phyloP scores from a whole-genome alignment of 2,888 invertebrate species.

The Sarcophaga subvicina region DNA sequence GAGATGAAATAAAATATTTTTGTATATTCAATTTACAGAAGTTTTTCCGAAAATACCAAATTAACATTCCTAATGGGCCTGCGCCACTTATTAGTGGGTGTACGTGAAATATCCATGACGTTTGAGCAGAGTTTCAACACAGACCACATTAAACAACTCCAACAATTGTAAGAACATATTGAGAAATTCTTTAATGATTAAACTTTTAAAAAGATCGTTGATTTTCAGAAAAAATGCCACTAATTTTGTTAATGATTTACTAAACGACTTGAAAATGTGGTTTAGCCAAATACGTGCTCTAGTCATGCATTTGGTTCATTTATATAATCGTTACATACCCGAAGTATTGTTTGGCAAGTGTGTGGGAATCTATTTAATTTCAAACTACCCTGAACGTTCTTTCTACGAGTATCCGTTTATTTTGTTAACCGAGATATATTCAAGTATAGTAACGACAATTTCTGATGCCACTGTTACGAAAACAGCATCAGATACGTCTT shows the following conservation, averaged over 20 bases:
- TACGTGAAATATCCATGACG: conserved; percentile 72
- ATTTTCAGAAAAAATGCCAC: conserved; percentile 69
- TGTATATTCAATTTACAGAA: conserved; percentile 28
- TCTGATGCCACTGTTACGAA: neutral
- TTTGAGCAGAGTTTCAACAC: conserved; percentile 71
- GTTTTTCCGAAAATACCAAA: conserved; percentile 67
- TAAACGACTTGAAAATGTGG: conserved; percentile 70
- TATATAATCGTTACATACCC: conserved; percentile 72
- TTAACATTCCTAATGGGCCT: conserved; percentile 70
- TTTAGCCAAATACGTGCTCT: conserved; percentile 68
- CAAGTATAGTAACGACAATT: conserved; percentile 37
- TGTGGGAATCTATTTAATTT: conserved; percentile 68
- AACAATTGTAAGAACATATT: conserved; percentile 70
- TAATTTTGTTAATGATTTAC: conserved; percentile 68
- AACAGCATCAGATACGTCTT: conserved; percentile 12
- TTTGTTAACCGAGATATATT: conserved; percentile 69
- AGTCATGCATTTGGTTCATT: conserved; percentile 61
- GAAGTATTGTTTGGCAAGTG: conserved; percentile 72
- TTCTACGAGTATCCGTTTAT: conserved; percentile 72
- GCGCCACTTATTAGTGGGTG: conserved; percentile 70
- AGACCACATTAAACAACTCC: conserved; percentile 71
- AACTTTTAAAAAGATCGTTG: neutral
- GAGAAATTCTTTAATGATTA: neutral
- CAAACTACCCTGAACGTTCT: conserved; percentile 68
- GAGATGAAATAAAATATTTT: neutral